phyloP scores from a whole-genome alignment of 2,797 vertebrate genomes.

The Argyrosomus regius region DNA sequence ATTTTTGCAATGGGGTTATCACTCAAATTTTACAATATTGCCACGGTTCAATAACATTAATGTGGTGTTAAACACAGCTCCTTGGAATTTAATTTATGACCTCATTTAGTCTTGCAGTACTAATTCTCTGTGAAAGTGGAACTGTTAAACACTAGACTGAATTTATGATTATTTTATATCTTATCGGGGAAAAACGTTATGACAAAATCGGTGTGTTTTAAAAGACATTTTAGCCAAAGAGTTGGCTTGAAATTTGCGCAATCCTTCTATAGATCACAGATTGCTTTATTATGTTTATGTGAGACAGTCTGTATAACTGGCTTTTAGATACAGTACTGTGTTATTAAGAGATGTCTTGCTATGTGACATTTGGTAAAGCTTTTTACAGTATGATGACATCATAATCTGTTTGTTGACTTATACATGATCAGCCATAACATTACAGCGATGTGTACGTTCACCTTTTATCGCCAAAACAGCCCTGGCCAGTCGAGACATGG shows the following conservation, averaged over 20 bases:
- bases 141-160: conserved; percentile 26
- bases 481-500: neutral
- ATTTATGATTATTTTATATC: conserved; percentile 33
- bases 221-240: conserved; percentile 6
- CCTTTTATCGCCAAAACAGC: too few relatives aligned
- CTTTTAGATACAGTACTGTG: neutral
- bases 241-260: neutral
- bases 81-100: conserved; percentile 55
- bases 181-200: neutral
- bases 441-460: too few relatives aligned
- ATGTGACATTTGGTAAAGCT: neutral
- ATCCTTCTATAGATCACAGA: neutral
- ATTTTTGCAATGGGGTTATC: neutral
- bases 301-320: neutral
- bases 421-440: too few relatives aligned
- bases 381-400: neutral
- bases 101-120: conserved; percentile 45
- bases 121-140: conserved; percentile 40
- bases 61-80: conserved; percentile 35
- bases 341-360: neutral
- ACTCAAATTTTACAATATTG: conserved; percentile 12
- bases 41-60: conserved; percentile 43
- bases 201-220: neutral
- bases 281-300: neutral
- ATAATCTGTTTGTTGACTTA: neutral